Percentiles rank a stretch among this genome's conserved stretches.
These are phyloP conservation scores for Pterostichus niger DNA, from an alignment of 2,888 invertebrate genomes.

Conservation along the genomic window DNA sequence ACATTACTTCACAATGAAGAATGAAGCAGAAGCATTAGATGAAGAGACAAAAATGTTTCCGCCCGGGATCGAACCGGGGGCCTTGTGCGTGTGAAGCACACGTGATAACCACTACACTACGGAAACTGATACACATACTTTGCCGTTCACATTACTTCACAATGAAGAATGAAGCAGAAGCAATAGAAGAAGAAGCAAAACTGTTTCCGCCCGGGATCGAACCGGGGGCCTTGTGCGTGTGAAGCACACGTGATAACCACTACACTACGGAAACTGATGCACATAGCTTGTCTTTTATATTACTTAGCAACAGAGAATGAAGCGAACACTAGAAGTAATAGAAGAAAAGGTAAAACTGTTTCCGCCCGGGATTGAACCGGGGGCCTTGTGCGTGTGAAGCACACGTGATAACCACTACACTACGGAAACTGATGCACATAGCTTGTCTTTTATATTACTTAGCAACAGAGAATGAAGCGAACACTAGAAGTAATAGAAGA, in stretches of 20 bases:
- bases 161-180: too few relatives aligned
- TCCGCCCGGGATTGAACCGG: slow-evolving; percentile 87
- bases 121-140: slow-evolving; percentile 77
- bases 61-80: slow-evolving; percentile 86
- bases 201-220: slow-evolving; percentile 86
- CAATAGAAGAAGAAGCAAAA: background rate
- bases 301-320: too few relatives aligned
- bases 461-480: too few relatives aligned
- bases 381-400: slow-evolving; percentile 89
- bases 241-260: slow-evolving; percentile 90
- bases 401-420: slow-evolving; percentile 90
- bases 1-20: too few relatives aligned
- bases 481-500: too few relatives aligned
- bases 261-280: slow-evolving; percentile 84
- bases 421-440: slow-evolving; percentile 80
- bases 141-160: too few relatives aligned
- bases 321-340: too few relatives aligned
- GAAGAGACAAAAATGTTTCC: slow-evolving; percentile 77
- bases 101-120: slow-evolving; percentile 90
- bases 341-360: slow-evolving; percentile 74
- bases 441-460: too few relatives aligned
- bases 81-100: slow-evolving; percentile 90
- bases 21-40: too few relatives aligned
- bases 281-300: too few relatives aligned
- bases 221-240: slow-evolving; percentile 88